Conservation (phyloP, 2,113 vertebrate species). For the Scortum barcoo region DNA sequence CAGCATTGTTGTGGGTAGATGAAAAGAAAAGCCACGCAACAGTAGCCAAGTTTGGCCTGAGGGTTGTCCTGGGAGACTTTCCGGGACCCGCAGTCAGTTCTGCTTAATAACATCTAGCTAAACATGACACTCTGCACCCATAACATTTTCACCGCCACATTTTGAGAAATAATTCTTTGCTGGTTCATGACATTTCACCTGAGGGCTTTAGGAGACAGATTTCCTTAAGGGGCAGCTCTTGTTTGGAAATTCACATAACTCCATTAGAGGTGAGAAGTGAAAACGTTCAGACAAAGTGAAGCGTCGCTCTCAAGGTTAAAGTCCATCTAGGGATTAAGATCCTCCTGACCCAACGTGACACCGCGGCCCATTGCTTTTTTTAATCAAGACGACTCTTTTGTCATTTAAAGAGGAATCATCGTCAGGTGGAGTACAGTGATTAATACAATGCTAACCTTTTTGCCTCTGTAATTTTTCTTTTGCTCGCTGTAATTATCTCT, state of each 20-base stretch:
- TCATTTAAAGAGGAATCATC: slow-evolving; percentile 29
- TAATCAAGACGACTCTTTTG: slow-evolving; percentile 53
- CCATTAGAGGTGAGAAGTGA: background rate
- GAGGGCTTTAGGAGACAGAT: background rate
- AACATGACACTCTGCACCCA: background rate
- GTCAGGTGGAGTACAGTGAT: slow-evolving; percentile 32
- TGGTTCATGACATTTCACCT: background rate
- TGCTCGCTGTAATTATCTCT: slow-evolving; percentile 62
- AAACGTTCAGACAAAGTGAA: slow-evolving; percentile 4
- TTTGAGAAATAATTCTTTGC: background rate
- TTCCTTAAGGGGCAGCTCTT: background rate
- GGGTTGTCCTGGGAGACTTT: background rate
- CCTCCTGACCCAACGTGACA: slow-evolving; percentile 13
- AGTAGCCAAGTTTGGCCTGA: background rate
- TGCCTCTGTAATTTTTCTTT: slow-evolving; percentile 39
- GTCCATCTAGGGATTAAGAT: slow-evolving; percentile 20
- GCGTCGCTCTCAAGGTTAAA: slow-evolving; percentile 14
- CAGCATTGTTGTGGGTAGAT: background rate
- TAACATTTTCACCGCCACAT: slow-evolving; percentile 1
- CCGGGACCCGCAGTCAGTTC: no score
- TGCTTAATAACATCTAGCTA: background rate
- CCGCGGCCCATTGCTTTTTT: slow-evolving; percentile 9
- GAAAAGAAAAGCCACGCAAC: background rate
- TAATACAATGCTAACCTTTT: slow-evolving; percentile 54
- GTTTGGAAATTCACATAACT: slow-evolving; percentile 7